A percentile compares a stretch with the other conserved stretches of the same genome.
Conservation (phyloP, 30 jellyfish, hydroid and myxozoan species). For the Aurelia coerulea region DNA sequence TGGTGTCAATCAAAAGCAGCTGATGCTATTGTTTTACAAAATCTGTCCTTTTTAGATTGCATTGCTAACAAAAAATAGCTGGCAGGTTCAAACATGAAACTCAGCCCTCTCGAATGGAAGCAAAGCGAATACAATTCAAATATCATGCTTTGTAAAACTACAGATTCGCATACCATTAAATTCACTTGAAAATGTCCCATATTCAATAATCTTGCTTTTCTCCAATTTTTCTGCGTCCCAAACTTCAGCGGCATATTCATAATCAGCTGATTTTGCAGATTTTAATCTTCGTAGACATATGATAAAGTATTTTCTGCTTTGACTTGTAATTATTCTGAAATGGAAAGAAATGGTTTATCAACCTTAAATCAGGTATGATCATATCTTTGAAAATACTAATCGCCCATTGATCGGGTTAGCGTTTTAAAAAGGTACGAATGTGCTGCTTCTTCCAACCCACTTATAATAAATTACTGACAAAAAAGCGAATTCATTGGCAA, state of each 20-base stretch:
- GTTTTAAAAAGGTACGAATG: too few species aligned
- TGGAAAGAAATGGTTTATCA: slow-evolving; percentile 1
- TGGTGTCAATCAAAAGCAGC: too few species aligned
- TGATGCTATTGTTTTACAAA: too few species aligned
- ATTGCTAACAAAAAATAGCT: neutral
- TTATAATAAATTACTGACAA: too few species aligned
- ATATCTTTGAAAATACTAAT: neutral
- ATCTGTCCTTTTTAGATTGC: too few species aligned
- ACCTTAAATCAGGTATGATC: too few species aligned
- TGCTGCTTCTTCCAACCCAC: too few species aligned
- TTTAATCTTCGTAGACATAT: slow-evolving; percentile 5
- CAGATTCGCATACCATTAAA: slow-evolving; percentile 42
- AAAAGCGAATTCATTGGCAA: too few species aligned
- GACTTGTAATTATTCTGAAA: slow-evolving; percentile 17
- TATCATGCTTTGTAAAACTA: neutral
- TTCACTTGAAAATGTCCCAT: slow-evolving; percentile 8
- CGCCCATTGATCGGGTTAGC: too few species aligned
- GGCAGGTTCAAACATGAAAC: neutral
- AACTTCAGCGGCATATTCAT: slow-evolving; percentile 17
- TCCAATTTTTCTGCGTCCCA: slow-evolving; percentile 27
- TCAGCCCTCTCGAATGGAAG: too few species aligned
- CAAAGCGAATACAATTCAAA: too few species aligned
- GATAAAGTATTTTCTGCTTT: neutral
- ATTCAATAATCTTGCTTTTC: neutral
- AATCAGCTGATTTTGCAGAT: neutral